A percentile compares a stretch with the other conserved stretches of the same genome.
These are phyloP conservation scores for Cuniculus paca DNA, from an alignment of 2,797 vertebrate species.

Conservation along the genomic window DNA sequence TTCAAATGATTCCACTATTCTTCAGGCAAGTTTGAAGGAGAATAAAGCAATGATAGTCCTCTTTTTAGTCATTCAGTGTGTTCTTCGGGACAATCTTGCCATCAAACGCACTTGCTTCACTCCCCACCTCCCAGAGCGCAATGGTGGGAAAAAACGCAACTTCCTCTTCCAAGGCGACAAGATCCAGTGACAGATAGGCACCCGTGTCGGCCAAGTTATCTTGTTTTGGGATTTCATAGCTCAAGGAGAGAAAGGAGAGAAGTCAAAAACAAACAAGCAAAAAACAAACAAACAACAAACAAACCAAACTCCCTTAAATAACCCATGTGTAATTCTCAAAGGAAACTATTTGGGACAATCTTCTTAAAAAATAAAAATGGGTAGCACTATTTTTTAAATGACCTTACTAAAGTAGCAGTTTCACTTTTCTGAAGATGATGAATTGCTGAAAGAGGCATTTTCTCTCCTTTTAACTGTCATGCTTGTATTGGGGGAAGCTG, in stretches of 20 bases:
- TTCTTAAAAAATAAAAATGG: neutral
- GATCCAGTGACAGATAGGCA: neutral
- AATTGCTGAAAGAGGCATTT: neutral
- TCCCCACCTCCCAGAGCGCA: neutral
- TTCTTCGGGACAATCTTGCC: neutral
- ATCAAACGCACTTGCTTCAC: neutral
- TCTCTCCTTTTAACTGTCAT: neutral
- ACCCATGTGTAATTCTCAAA: neutral
- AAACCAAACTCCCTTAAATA: neutral
- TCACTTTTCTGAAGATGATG: neutral
- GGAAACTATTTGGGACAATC: neutral
- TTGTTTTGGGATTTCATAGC: conserved; percentile 46
- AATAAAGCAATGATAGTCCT: neutral
- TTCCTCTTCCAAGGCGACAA: neutral
- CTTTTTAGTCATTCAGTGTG: neutral
- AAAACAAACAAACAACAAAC: neutral
- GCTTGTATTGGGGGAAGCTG: neutral
- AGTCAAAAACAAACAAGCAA: neutral
- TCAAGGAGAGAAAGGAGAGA: neutral
- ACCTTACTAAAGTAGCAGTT: neutral
- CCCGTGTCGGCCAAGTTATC: neutral
- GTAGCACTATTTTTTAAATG: neutral
- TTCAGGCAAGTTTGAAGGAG: neutral
- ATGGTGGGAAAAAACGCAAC: neutral
- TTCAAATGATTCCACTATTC: conserved; percentile 27